Percentiles rank a stretch among this genome's conserved stretches.
phyloP scores from a whole-genome alignment of 2,888 invertebrate species.

The Heliconius sara region DNA sequence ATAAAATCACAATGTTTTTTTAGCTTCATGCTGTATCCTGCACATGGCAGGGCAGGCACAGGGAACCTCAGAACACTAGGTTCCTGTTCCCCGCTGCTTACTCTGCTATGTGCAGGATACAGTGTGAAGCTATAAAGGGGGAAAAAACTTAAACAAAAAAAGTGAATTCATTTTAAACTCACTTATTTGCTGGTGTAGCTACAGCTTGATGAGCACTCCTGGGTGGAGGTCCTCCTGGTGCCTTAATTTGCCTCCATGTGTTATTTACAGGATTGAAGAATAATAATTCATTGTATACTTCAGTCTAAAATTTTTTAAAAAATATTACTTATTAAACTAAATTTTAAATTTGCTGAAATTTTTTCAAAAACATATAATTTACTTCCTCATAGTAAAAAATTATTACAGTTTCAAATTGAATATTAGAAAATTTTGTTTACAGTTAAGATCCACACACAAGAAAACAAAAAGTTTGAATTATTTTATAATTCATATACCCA shows the following conservation, averaged over 20 bases:
- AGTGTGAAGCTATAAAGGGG: too few relatives aligned
- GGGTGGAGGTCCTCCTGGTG: slow-evolving; percentile 94
- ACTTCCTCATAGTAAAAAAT: neutral
- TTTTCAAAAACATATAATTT: neutral
- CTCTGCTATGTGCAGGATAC: too few relatives aligned
- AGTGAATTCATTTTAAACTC: slow-evolving; percentile 35
- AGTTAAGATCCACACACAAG: too few relatives aligned
- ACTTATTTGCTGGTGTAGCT: slow-evolving; percentile 87
- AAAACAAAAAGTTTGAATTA: too few relatives aligned
- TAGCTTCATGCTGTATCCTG: too few relatives aligned
- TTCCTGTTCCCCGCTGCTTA: too few relatives aligned
- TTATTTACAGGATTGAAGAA: slow-evolving; percentile 91
- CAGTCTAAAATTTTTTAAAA: slow-evolving; percentile 82
- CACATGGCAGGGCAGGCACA: too few relatives aligned
- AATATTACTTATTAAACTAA: too few relatives aligned
- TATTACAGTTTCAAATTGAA: neutral
- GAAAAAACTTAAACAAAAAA: neutral
- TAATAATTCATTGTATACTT: slow-evolving; percentile 92
- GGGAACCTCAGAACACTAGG: too few relatives aligned
- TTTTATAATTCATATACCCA: too few relatives aligned
- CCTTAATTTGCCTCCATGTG: slow-evolving; percentile 91
- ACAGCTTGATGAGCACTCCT: slow-evolving; percentile 95
- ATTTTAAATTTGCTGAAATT: too few relatives aligned
- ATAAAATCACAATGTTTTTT: too few relatives aligned
- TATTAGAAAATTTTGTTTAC: neutral